These are phyloP conservation scores for Megalops cyprinoides DNA, from an alignment of 2,797 vertebrate genomes.

Conservation along the genomic window DNA sequence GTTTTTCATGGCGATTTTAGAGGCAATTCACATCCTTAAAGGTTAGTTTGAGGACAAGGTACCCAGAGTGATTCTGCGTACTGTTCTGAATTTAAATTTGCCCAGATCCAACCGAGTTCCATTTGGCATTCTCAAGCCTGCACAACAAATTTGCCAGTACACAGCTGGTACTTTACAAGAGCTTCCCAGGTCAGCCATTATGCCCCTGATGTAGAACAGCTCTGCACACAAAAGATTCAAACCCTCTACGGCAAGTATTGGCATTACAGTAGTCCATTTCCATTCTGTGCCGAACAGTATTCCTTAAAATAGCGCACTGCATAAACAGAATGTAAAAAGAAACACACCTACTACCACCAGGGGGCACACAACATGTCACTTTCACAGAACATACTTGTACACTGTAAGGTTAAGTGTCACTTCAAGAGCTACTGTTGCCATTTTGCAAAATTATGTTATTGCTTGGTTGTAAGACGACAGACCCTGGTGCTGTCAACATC, in stretches of 20 bases:
- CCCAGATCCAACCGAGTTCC: neutral
- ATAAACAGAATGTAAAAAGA: neutral
- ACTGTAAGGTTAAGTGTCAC: neutral
- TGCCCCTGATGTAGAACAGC: neutral
- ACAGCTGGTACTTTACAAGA: neutral
- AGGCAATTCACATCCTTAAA: slow-evolving; percentile 55
- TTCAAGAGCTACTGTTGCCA: neutral
- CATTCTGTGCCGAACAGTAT: neutral
- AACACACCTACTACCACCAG: slow-evolving; percentile 45
- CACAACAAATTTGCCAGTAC: neutral
- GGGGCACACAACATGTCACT: slow-evolving; percentile 46
- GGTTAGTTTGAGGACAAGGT: slow-evolving; percentile 59
- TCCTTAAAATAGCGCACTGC: neutral
- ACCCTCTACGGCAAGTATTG: neutral
- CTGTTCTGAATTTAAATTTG: slow-evolving; percentile 40
- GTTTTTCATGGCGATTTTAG: slow-evolving; percentile 54
- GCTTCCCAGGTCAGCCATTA: neutral
- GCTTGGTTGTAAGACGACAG: neutral
- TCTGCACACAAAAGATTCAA: neutral
- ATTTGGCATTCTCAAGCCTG: neutral
- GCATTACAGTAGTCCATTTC: neutral
- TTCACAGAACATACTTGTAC: neutral
- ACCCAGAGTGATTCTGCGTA: slow-evolving; percentile 52
- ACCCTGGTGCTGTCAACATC: neutral
- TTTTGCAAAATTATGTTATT: neutral